These are phyloP conservation scores for Pyrgus malvae DNA, from an alignment of 2,888 invertebrate genomes.

Conservation along the genomic window DNA sequence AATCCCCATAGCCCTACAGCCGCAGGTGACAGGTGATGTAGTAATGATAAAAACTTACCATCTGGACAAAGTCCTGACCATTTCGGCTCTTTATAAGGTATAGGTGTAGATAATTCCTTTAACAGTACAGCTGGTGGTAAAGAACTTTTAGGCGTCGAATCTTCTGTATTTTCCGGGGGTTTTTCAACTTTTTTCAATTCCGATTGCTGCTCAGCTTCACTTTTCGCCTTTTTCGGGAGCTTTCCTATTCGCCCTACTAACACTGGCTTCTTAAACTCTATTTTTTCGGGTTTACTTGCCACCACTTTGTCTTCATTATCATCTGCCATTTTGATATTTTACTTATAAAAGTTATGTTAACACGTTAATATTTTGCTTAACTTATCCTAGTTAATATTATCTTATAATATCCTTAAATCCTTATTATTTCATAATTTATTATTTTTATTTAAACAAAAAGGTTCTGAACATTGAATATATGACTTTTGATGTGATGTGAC, in stretches of 20 bases:
- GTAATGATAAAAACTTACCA: constrained; percentile 46
- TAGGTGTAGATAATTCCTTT: constrained; percentile 64
- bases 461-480: too few relatives aligned
- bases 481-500: too few relatives aligned
- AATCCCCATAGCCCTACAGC: too few relatives aligned
- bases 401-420: too few relatives aligned
- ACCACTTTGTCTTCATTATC: constrained; percentile 7
- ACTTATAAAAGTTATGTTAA: too few relatives aligned
- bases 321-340: constrained; percentile 34
- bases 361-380: too few relatives aligned
- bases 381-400: too few relatives aligned
- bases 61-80: constrained; percentile 88
- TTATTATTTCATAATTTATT: too few relatives aligned
- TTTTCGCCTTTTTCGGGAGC: constrained; percentile 68
- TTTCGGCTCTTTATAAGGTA: constrained; percentile 89
- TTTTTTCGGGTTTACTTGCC: constrained; percentile 35
- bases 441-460: too few relatives aligned
- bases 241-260: constrained; percentile 77
- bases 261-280: constrained; percentile 80
- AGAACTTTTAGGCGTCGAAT: constrained; percentile 42
- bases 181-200: constrained; percentile 40
- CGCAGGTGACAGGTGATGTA: too few relatives aligned
- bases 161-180: constrained; percentile 34
- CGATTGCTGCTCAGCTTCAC: constrained; percentile 39
- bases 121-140: constrained; percentile 54